These are phyloP conservation scores for Phyllotreta striolata DNA, from an alignment of 2,888 invertebrate genomes.

Conservation along the genomic window DNA sequence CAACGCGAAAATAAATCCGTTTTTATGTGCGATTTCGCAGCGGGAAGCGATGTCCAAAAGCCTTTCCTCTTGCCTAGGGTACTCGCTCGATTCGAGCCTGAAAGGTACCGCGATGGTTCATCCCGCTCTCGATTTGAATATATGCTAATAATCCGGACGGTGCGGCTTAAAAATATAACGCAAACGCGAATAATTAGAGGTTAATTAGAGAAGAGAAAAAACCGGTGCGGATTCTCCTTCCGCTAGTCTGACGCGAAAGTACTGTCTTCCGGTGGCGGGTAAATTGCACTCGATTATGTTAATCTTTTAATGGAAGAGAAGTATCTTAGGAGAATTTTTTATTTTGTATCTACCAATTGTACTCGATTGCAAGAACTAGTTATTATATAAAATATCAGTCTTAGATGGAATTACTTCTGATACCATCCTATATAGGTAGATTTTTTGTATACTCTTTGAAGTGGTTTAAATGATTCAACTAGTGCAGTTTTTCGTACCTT, in stretches of 20 bases:
- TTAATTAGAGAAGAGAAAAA: constrained; percentile 18
- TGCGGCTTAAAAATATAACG: constrained; percentile 31
- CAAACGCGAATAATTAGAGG: constrained; percentile 29
- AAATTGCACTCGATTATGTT: too few species aligned
- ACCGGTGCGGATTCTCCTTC: constrained; percentile 30
- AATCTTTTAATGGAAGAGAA: too few species aligned
- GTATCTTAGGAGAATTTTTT: too few species aligned
- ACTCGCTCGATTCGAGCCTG: constrained; percentile 1
- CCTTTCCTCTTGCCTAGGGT: constrained; percentile 9
- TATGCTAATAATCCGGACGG: constrained; percentile 29
- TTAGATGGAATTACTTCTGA: too few species aligned
- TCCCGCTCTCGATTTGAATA: constrained; percentile 24
- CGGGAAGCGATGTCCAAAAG: constrained; percentile 13
- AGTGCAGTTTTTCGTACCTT: constrained; percentile 12
- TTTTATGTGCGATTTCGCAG: constrained; percentile 12
- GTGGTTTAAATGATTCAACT: background rate
- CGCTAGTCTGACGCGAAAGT: constrained; percentile 11
- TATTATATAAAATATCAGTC: too few species aligned
- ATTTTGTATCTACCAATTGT: constrained; percentile 2
- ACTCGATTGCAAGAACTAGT: background rate
- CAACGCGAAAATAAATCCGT: too few species aligned
- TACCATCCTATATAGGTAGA: too few species aligned
- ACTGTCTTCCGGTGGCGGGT: too few species aligned
- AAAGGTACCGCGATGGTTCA: background rate
- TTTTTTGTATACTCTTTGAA: too few species aligned